A percentile compares a stretch with the other conserved stretches of the same genome.
Evolutionary conservation across 2,888 invertebrate genomes (phyloP).

Genomic region (Ferrisia virgata): DNA sequence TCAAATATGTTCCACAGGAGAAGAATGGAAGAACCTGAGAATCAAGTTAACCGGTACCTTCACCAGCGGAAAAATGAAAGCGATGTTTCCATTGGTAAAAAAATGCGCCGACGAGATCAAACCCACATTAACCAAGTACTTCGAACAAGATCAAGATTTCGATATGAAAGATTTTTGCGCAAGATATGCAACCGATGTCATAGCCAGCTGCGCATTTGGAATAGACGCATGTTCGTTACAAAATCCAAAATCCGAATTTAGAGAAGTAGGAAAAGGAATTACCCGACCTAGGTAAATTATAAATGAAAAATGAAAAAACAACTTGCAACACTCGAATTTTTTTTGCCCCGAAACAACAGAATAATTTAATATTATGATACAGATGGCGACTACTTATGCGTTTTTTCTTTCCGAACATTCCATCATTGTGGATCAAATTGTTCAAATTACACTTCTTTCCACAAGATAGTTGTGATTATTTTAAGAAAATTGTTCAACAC

Average conservation of each 20-base stretch:
- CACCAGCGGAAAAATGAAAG: slow-evolving; percentile 57
- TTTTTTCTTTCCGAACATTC: background rate
- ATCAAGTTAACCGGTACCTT: slow-evolving; percentile 56
- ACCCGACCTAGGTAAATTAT: background rate
- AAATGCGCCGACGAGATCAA: slow-evolving; percentile 52
- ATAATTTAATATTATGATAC: background rate
- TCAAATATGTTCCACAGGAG: too few relatives aligned
- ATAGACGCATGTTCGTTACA: slow-evolving; percentile 55
- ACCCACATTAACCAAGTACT: background rate
- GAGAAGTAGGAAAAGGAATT: slow-evolving; percentile 51
- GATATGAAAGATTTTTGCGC: slow-evolving; percentile 54
- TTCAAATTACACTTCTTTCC: background rate
- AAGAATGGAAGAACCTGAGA: slow-evolving; percentile 56
- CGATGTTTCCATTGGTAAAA: slow-evolving; percentile 54
- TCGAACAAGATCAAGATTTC: background rate
- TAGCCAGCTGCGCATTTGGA: slow-evolving; percentile 57
- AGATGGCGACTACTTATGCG: background rate
- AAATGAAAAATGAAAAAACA: background rate
- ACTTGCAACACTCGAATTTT: background rate
- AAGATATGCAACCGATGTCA: slow-evolving; percentile 56
- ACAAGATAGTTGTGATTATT: background rate
- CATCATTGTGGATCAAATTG: background rate
- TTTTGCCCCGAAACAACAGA: background rate
- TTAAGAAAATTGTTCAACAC: background rate
- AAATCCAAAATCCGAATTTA: slow-evolving; percentile 54